Base-by-base conservation (phyloP, 2,113 vertebrate genomes). In the Rhabdornis inornatus region DNA sequence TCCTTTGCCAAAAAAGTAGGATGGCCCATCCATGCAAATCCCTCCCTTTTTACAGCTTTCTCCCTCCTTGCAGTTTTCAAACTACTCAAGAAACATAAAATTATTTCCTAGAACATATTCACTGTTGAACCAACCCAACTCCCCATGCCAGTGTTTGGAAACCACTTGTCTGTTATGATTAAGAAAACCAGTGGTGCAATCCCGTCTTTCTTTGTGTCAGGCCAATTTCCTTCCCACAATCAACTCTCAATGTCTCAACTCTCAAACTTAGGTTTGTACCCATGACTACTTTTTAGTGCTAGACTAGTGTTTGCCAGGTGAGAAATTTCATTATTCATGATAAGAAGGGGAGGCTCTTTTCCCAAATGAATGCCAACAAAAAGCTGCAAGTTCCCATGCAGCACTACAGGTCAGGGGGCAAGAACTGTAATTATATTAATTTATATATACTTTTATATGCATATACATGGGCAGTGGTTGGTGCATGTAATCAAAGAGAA, bases 391-490 rank as follows among this genome's bases (percentile, higher is more conserved):
- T 44, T 71, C 11, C 44, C n/a, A 3, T 3, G 30, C 21, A 56
- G 30, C 22, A 40, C 1, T 20, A 37, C 22, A 31, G 22, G 25
- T 59, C 20, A 61, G 23, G 21, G 76, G 28, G 6, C 11, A 74
- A 70, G 23, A 68, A 35, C 4, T 59, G 8, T 3, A 30, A 15
- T 45, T 23, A 6, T 8, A 33, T 24, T 40, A 9, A 22, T 31
- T 40, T 50, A 6, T 49, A 9, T 30, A n/a, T n/a, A 7, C 20
- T 4, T 30, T 10, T 9, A 18, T 23, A 35, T 3, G 24, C 15
- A 42, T 42, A 18, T 10, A 23, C 3, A 21, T 0, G 1, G 28
- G 28, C 52, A 70, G 5, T 47, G 37, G 7, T 1, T 47, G 18
- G 10, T 56, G 35, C 52, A 25, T 1, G 8, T 31, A 79, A 11